A percentile compares a stretch with the other conserved stretches of the same genome.
Evolutionary conservation across 2,113 vertebrate genomes (phyloP).

Genomic region (Cnemophilus loriae): DNA sequence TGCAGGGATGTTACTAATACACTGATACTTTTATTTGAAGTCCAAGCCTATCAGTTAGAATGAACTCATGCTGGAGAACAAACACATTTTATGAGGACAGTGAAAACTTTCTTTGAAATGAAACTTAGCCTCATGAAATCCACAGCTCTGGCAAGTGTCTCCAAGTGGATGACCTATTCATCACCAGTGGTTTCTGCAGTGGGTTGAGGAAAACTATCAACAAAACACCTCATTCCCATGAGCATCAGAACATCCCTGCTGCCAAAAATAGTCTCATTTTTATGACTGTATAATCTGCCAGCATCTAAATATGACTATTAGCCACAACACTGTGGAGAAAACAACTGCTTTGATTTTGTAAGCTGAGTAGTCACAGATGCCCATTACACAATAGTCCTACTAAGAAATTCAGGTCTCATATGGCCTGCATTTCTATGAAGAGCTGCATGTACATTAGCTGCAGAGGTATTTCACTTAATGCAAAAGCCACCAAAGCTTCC

Average conservation of each 20-base stretch:
- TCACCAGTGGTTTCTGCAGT: background rate
- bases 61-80: slow-evolving; percentile 27
- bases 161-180: slow-evolving; percentile 6
- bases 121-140: slow-evolving; percentile 1
- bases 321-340: background rate
- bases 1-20: slow-evolving; percentile 3
- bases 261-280: slow-evolving; percentile 37
- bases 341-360: slow-evolving; percentile 17
- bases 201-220: slow-evolving; percentile 19
- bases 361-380: background rate
- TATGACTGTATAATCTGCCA: background rate
- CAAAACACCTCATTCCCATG: background rate
- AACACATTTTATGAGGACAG: background rate
- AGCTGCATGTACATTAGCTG: background rate
- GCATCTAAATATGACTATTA: slow-evolving; percentile 1
- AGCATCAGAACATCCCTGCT: background rate
- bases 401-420: background rate
- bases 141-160: background rate
- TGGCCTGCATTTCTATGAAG: background rate
- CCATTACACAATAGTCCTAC: background rate
- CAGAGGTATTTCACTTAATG: background rate
- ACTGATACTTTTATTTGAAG: slow-evolving; percentile 34
- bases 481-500: background rate
- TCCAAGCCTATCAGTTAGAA: slow-evolving; percentile 33
- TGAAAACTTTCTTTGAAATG: slow-evolving; percentile 18